Evolutionary conservation across 2,888 invertebrate species (phyloP).

Genomic region (Congeria kusceri): DNA sequence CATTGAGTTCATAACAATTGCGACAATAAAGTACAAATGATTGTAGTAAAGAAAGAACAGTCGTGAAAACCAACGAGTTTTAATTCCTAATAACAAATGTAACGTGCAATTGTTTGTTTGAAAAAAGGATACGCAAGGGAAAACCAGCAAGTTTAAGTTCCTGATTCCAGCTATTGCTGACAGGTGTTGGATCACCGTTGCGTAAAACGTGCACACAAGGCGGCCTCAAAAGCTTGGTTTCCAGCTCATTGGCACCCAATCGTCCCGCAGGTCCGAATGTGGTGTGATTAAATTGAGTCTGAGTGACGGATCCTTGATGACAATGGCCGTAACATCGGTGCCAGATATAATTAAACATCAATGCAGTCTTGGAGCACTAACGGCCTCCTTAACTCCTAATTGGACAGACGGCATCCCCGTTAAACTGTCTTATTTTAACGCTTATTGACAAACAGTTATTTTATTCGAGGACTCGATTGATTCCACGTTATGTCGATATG

Average conservation of each 20-base stretch:
- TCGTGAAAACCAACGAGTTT: too few relatives aligned
- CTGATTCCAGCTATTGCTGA: slow-evolving; percentile 10
- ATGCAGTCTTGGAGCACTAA: slow-evolving; percentile 51
- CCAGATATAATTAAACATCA: slow-evolving; percentile 63
- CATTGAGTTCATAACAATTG: too few relatives aligned
- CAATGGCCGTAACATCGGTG: slow-evolving; percentile 58
- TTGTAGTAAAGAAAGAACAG: too few relatives aligned
- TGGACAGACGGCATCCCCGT: slow-evolving; percentile 60
- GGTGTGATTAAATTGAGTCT: slow-evolving; percentile 59
- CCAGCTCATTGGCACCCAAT: slow-evolving; percentile 49
- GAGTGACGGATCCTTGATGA: slow-evolving; percentile 35
- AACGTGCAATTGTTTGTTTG: too few relatives aligned
- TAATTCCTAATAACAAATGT: too few relatives aligned
- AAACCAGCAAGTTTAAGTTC: background rate
- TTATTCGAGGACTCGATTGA: too few relatives aligned
- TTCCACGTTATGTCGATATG: too few relatives aligned
- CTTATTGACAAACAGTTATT: slow-evolving; percentile 44
- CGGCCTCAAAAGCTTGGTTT: slow-evolving; percentile 37
- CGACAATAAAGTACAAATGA: too few relatives aligned
- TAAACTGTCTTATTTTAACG: slow-evolving; percentile 57
- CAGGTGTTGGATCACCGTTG: slow-evolving; percentile 62
- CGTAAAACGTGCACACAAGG: slow-evolving; percentile 56
- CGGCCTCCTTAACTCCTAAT: slow-evolving; percentile 60
- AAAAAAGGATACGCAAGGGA: background rate
- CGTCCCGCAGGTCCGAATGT: slow-evolving; percentile 31